A percentile compares a stretch with the other conserved stretches of the same genome.
Evolutionary conservation across 1,140 invertebrate genomes (phyloP).

Genomic region (Megathymus violae): DNA sequence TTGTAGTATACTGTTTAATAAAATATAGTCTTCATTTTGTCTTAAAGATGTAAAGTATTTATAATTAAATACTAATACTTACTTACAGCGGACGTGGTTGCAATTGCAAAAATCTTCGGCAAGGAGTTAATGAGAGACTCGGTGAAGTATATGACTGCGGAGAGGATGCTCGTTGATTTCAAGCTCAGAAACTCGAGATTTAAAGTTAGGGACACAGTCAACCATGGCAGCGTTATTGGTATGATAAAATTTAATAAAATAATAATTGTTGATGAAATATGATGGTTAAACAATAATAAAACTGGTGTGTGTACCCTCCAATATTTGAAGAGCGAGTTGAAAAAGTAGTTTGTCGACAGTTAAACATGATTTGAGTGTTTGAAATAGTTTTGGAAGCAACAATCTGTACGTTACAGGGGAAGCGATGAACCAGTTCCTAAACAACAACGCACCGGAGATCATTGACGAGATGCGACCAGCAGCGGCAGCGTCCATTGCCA

Average conservation of each 20-base stretch:
- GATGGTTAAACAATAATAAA: too few species aligned
- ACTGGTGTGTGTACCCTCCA: too few species aligned
- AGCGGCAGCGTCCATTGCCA: conserved; percentile 88
- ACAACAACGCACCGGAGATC: conserved; percentile 92
- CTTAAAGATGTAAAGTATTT: too few species aligned
- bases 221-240: conserved; percentile 90
- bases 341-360: too few species aligned
- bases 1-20: too few species aligned
- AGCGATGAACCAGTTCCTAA: conserved; percentile 93
- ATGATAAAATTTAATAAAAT: too few species aligned
- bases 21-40: too few species aligned
- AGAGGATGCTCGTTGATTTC: conserved; percentile 88
- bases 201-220: conserved; percentile 88
- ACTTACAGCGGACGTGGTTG: conserved; percentile 87
- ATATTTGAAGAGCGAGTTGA: too few species aligned
- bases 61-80: too few species aligned
- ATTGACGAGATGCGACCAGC: conserved; percentile 93
- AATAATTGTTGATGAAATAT: too few species aligned
- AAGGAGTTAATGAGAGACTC: conserved; percentile 85
- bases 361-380: too few species aligned
- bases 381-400: conserved; percentile 7
- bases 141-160: conserved; percentile 87
- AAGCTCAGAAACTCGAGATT: conserved; percentile 88
- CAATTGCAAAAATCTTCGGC: conserved; percentile 88
- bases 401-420: conserved; percentile 83